These are phyloP conservation scores for Strigops habroptila DNA, from an alignment of 2,113 vertebrate genomes.

Conservation along the genomic window DNA sequence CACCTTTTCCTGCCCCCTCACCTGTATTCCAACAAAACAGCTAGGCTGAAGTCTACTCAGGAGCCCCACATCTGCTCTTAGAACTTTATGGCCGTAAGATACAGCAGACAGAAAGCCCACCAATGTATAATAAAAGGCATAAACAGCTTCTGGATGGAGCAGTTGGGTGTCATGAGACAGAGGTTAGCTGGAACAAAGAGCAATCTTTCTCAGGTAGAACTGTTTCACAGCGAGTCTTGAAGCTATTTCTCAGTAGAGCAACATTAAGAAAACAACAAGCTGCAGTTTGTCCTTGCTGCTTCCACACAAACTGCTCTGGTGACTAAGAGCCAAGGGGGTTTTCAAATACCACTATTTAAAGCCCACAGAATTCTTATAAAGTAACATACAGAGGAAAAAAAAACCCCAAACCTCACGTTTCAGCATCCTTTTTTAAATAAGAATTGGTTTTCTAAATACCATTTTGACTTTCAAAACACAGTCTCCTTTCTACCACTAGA, in stretches of 20 bases:
- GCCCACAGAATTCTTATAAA: background rate
- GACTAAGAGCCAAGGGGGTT: background rate
- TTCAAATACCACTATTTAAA: background rate
- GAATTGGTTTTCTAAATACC: background rate
- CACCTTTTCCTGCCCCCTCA: background rate
- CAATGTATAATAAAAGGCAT: background rate
- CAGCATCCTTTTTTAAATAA: background rate
- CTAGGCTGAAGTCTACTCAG: background rate
- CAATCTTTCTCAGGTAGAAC: background rate
- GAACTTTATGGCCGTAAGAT: background rate
- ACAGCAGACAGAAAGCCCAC: fast-evolving
- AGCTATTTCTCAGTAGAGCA: background rate
- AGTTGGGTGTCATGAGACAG: background rate
- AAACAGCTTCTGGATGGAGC: background rate
- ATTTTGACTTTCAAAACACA: background rate
- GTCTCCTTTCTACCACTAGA: constrained; percentile 30
- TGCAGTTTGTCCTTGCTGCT: background rate
- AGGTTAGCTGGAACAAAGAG: background rate
- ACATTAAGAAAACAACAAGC: background rate
- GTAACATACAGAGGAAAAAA: background rate
- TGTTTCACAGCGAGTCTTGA: background rate
- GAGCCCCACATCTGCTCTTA: background rate
- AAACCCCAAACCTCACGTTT: background rate
- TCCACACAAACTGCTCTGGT: background rate
- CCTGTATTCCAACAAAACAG: background rate